These are phyloP conservation scores for Nemurella pictetii DNA, from an alignment of 2,888 invertebrate genomes.

Conservation along the genomic window DNA sequence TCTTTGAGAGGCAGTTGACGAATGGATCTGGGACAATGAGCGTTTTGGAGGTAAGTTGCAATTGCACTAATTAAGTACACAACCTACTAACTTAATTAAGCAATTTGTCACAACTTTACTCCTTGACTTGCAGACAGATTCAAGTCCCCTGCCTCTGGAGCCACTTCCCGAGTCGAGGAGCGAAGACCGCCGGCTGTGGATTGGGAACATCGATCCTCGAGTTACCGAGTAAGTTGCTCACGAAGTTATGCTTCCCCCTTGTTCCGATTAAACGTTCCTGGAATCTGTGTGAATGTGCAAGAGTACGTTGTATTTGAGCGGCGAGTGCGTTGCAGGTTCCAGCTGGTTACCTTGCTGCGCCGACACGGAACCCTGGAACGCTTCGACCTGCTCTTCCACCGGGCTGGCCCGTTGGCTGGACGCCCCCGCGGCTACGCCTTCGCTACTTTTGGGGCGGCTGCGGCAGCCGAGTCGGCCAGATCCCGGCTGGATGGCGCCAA, in stretches of 20 bases:
- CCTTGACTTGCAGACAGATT: background rate
- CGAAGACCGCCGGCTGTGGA: conserved; percentile 80
- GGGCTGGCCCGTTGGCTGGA: conserved; percentile 83
- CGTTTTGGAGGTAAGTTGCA: background rate
- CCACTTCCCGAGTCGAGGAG: conserved; percentile 50
- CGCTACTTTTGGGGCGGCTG: conserved; percentile 72
- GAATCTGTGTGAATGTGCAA: conserved; percentile 42
- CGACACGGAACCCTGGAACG: conserved; percentile 91
- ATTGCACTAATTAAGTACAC: background rate
- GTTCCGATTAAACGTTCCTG: background rate
- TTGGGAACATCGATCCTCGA: conserved; percentile 87
- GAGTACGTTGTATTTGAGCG: too few species aligned
- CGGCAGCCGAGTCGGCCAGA: conserved; percentile 73
- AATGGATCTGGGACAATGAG: background rate
- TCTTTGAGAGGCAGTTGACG: background rate
- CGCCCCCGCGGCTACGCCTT: conserved; percentile 93
- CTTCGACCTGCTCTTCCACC: conserved; percentile 94
- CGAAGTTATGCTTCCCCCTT: background rate
- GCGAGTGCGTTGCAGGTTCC: conserved; percentile 73
- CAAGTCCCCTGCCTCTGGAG: conserved; percentile 44
- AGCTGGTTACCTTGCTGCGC: conserved; percentile 94
- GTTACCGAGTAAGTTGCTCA: conserved; percentile 86
- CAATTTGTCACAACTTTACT: background rate
- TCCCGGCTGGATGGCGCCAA: conserved; percentile 72
- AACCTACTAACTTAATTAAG: background rate